phyloP scores from a whole-genome alignment of 1,140 invertebrate species.

The Drosophila prosaltans region DNA sequence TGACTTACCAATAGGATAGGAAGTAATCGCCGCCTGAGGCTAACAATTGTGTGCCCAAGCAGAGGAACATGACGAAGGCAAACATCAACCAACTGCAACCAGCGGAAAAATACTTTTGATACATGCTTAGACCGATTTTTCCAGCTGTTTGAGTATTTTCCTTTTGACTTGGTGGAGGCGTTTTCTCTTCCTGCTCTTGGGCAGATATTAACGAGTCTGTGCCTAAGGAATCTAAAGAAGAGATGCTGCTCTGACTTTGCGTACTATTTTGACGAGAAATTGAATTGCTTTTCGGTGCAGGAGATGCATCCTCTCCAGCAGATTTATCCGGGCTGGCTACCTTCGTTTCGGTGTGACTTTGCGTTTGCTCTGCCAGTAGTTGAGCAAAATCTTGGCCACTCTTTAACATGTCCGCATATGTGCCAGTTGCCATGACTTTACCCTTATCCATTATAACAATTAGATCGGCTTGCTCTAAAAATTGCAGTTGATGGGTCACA shows the following conservation, averaged over 20 bases:
- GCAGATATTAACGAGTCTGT: constrained; percentile 84
- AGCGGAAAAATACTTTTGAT: constrained; percentile 86
- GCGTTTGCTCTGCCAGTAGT: constrained; percentile 83
- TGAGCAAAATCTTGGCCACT: constrained; percentile 87
- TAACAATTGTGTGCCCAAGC: constrained; percentile 85
- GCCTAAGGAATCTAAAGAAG: constrained; percentile 78
- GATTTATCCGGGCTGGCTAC: neutral
- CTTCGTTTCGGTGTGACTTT: constrained; percentile 73
- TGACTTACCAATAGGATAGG: constrained; percentile 85
- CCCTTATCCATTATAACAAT: constrained; percentile 89
- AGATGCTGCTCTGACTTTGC: constrained; percentile 73
- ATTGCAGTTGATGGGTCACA: constrained; percentile 93
- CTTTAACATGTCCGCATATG: constrained; percentile 86
- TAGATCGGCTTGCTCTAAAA: constrained; percentile 88
- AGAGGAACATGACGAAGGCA: constrained; percentile 79
- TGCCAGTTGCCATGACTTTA: constrained; percentile 85
- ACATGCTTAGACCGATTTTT: constrained; percentile 85
- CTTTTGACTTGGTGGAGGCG: constrained; percentile 55
- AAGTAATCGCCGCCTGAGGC: constrained; percentile 88
- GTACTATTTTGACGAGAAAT: constrained; percentile 82
- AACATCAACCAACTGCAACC: constrained; percentile 84
- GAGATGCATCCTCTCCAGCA: constrained; percentile 33
- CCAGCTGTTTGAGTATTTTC: constrained; percentile 85
- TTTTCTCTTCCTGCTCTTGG: constrained; percentile 62
- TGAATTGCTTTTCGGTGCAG: constrained; percentile 33